These are phyloP conservation scores for Loripinus fragilis DNA, from an alignment of 2,888 invertebrate genomes.

Conservation along the genomic window DNA sequence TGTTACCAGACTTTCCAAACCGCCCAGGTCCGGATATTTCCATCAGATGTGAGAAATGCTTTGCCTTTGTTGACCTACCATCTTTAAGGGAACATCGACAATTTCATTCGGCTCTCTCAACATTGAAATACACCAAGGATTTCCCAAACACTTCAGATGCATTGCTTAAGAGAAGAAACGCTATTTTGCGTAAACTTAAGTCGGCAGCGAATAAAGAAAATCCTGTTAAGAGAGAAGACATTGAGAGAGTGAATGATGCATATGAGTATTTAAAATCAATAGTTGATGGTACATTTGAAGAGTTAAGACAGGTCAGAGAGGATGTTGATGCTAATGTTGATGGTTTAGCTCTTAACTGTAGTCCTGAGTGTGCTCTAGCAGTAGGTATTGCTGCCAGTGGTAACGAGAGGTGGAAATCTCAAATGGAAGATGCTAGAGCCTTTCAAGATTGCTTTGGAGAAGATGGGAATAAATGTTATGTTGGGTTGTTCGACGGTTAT, in stretches of 20 bases:
- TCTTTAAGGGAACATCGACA: constrained; percentile 73
- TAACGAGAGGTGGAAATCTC: constrained; percentile 79
- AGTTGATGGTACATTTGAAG: constrained; percentile 77
- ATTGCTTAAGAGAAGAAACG: constrained; percentile 72
- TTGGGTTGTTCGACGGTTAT: constrained; percentile 81
- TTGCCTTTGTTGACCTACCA: constrained; percentile 69
- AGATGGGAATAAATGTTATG: constrained; percentile 77
- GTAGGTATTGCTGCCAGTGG: constrained; percentile 74
- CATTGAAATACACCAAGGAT: constrained; percentile 63
- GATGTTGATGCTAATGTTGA: constrained; percentile 71
- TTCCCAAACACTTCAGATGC: constrained; percentile 67
- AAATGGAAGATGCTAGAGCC: constrained; percentile 80
- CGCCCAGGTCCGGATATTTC: constrained; percentile 74
- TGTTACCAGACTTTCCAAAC: constrained; percentile 65
- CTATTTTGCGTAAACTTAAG: constrained; percentile 69
- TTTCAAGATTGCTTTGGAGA: constrained; percentile 81
- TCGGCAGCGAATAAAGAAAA: constrained; percentile 58
- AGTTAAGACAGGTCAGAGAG: constrained; percentile 68
- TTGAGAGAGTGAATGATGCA: constrained; percentile 73
- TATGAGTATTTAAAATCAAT: constrained; percentile 79
- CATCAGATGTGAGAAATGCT: constrained; percentile 75
- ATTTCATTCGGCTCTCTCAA: constrained; percentile 76
- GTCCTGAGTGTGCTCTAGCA: constrained; percentile 70
- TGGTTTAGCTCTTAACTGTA: constrained; percentile 75
- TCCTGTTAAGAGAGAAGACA: constrained; percentile 51